Evolutionary conservation across 2,113 vertebrate species (phyloP), one percentile per base, ranked within the genome.

Genomic region (Xiphophorus hellerii): DNA sequence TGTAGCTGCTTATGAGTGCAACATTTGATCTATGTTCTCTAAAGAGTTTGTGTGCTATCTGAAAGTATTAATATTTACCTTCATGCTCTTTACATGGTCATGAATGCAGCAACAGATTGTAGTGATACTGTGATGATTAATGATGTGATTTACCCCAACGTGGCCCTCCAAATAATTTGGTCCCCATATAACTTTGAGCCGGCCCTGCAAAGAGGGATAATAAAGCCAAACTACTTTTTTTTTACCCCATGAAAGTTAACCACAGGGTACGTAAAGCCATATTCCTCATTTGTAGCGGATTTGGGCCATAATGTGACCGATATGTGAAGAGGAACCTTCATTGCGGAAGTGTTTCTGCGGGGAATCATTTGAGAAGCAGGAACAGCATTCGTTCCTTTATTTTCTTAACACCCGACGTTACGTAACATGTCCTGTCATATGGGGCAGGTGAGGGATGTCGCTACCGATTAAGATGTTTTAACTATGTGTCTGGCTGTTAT

Each of bases 241-340:
- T 51, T 8, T 4, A 5, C 17, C 5, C 22, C 22, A n/a, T 22
- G 22, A 22, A n/a, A n/a, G 15, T 54, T 54, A 9, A 22, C 51
- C 20, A 51, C 20, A n/a, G 2, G 22, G 22, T 3, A 54, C 1
- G 22, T 54, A 2, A 22, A 20, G 22, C 6, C 51, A 54, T 1
- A 8, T 25, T 54, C 20, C 14, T 17, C 8, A 63, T 5, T 33
- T 33, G 17, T 63, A 14, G 42, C 42, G 1, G 10, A 31, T 29
- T 44, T 29, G 11, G n/a, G 27, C n/a, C 25, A 12, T 44, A 42
- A 9, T 27, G 12, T 25, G n/a, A 42, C 42, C 11, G 51, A 37
- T 25, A 13, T 31, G 20, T 35, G 31, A 14, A 60, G 29, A 67
- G 86, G 87, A 86, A 82, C 84, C 1, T 5, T 66, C 12, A 2